Evolutionary conservation across 2,888 invertebrate genomes (phyloP).

Genomic region (Nomada ferruginata): DNA sequence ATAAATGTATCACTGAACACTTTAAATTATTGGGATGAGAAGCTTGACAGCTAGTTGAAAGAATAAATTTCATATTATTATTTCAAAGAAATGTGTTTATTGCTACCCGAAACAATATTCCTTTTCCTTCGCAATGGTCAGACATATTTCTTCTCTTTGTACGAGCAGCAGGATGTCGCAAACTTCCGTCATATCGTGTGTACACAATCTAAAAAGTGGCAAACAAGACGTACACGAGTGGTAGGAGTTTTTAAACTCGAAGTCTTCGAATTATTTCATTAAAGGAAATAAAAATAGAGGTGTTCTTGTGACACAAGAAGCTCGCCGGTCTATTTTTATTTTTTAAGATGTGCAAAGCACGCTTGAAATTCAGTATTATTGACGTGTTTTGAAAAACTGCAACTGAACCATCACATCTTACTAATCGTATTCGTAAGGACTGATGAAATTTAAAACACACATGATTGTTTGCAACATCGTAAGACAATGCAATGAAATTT

Average conservation of each 20-base stretch:
- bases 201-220: constrained; percentile 50
- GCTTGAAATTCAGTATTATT: constrained; percentile 28
- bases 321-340: background rate
- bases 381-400: background rate
- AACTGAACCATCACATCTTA: background rate
- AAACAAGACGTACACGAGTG: constrained; percentile 45
- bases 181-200: constrained; percentile 48
- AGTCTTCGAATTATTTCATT: constrained; percentile 17
- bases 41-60: constrained; percentile 39
- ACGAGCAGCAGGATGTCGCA: constrained; percentile 57
- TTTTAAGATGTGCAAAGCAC: constrained; percentile 8
- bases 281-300: constrained; percentile 29
- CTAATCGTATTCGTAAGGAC: background rate
- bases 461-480: constrained; percentile 36
- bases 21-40: constrained; percentile 42
- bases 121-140: constrained; percentile 40
- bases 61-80: constrained; percentile 57
- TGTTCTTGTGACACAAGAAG: constrained; percentile 14
- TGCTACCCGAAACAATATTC: constrained; percentile 69
- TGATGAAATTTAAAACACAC: constrained; percentile 37
- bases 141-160: constrained; percentile 45
- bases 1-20: constrained; percentile 22
- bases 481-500: constrained; percentile 34
- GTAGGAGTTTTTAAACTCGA: constrained; percentile 24
- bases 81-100: constrained; percentile 72